Evolutionary conservation across 2,888 invertebrate species (phyloP), one percentile per base, ranked within the genome.

Genomic region (Merodon equestris): DNA sequence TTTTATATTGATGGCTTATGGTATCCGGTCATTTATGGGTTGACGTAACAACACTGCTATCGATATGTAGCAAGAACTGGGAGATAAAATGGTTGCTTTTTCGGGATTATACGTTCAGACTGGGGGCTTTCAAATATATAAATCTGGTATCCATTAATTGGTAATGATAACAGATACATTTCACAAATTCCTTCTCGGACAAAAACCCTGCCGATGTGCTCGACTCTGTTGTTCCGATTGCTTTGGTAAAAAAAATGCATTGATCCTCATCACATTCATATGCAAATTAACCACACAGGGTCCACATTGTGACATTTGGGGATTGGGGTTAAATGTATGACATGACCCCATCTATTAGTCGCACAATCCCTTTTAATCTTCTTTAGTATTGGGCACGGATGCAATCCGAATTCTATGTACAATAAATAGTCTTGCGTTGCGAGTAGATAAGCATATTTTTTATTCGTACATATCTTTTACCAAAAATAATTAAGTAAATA

Each of bases 11-110:
- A 79, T 79, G 64, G 79, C 74, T 79, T 79, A 79, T 79, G 79
- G 79, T 79, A 79, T 79, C 79, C 79, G 79, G 79, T 79, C 79
- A 79, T 74, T 79, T 79, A 74, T 79, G 79, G 74, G 60, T 79
- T 79, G 79, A 79, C 79, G 79, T 74, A 79, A 70, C 79, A 58
- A 73, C 77, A 67, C 72, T 63, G n/a, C 58, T 72, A 67, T 72
- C 71, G 66, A 61, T 76, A 7, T 27, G 7, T 27, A 27, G 48
- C 63, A 47, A 42, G 54, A 51, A 68, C 50, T 61, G 15, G 60
- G 15, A 48, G 72, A 72, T 63, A 72, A 66, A 72, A 45, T 61
- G 60, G 66, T 47, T 60, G 40, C 10, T 10, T 34, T 51, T 63
- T 53, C 58, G 66, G 40, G 34, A 40, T 14, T 42, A 45, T 63